phyloP scores from a whole-genome alignment of 2,888 invertebrate genomes.

The Diarsia mendica region DNA sequence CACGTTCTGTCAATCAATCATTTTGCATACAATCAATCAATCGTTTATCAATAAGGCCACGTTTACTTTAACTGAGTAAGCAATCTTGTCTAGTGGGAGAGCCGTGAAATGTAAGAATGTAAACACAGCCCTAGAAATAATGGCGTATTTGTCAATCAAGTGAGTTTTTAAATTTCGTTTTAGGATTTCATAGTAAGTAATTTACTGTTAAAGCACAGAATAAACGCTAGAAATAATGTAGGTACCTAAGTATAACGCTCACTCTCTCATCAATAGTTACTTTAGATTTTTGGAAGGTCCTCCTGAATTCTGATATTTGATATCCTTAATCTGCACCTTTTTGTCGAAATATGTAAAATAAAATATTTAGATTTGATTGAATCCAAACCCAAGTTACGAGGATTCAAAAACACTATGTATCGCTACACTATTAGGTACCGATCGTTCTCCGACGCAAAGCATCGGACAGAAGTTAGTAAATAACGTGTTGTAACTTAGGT shows the following conservation, averaged over 20 bases:
- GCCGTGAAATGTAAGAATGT: conserved; percentile 1
- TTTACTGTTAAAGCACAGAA: background rate
- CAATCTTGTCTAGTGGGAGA: background rate
- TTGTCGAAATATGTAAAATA: too few relatives aligned
- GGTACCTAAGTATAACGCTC: too few relatives aligned
- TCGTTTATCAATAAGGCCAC: conserved; percentile 22
- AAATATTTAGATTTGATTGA: too few relatives aligned
- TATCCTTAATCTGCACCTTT: too few relatives aligned
- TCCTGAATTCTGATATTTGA: background rate
- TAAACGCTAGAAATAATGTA: background rate
- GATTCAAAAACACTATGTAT: too few relatives aligned
- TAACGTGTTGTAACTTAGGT: background rate
- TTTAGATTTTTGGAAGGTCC: background rate
- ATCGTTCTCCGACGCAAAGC: background rate
- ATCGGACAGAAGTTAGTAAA: background rate
- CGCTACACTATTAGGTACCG: too few relatives aligned
- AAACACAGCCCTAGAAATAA: conserved; percentile 1
- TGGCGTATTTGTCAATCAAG: background rate
- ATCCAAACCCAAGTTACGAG: too few relatives aligned
- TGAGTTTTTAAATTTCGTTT: background rate
- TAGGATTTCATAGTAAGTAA: background rate
- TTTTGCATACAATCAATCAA: conserved; percentile 32
- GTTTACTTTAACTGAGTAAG: background rate
- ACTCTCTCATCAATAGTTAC: background rate
- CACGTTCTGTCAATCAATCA: conserved; percentile 47